phyloP scores from a whole-genome alignment of 2,888 invertebrate genomes.

The Temnothorax ravouxi region DNA sequence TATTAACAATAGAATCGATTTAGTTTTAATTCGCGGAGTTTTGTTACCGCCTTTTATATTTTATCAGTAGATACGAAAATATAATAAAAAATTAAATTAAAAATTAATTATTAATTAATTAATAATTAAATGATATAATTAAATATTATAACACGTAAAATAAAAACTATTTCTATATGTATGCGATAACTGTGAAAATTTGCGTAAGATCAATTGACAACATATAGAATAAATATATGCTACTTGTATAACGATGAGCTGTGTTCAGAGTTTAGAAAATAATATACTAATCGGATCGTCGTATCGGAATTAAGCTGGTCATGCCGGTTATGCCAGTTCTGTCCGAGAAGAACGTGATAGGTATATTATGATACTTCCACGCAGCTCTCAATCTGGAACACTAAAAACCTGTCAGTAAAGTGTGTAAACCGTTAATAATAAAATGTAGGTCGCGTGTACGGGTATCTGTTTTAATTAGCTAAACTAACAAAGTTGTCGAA shows the following conservation, averaged over 20 bases:
- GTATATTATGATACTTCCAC: background rate
- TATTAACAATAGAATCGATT: background rate
- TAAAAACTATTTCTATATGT: background rate
- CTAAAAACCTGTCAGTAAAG: constrained; percentile 1
- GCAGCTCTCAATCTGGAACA: constrained; percentile 9
- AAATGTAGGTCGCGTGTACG: constrained; percentile 24
- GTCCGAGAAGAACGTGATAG: no score
- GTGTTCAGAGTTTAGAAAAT: constrained; percentile 30
- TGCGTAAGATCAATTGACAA: background rate
- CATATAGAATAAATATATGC: background rate
- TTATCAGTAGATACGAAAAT: background rate
- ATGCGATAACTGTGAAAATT: background rate
- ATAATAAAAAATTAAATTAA: background rate
- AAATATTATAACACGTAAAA: background rate
- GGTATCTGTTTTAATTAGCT: background rate
- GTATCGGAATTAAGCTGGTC: constrained; percentile 15
- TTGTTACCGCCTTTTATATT: background rate
- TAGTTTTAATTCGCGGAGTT: constrained; percentile 3
- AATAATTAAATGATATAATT: background rate
- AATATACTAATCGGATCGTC: constrained; percentile 9
- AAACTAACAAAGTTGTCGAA: background rate
- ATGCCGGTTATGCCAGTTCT: constrained; percentile 8
- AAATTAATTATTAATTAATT: no score
- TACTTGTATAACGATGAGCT: background rate
- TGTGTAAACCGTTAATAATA: constrained; percentile 30